phyloP scores from a whole-genome alignment of 2,113 vertebrate genomes.

The Anser brachyrhynchus region DNA sequence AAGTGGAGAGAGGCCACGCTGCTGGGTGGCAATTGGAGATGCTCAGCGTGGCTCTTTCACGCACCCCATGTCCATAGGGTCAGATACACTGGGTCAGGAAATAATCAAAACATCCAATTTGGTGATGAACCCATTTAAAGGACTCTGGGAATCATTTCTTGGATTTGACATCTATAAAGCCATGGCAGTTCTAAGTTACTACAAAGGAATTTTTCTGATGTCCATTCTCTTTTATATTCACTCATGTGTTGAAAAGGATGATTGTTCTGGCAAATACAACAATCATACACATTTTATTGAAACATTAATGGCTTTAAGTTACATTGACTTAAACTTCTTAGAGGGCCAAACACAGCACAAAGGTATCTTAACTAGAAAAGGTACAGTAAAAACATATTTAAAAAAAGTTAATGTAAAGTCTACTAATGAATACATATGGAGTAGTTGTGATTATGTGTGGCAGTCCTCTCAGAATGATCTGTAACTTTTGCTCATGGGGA shows the following conservation, averaged over 20 bases:
- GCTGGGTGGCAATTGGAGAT: not conserved
- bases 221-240: not conserved
- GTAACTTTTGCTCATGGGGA: not conserved
- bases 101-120: not conserved
- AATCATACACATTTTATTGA: not conserved
- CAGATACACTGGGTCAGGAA: not conserved
- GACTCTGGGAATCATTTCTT: not conserved
- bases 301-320: not conserved
- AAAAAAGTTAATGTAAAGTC: not conserved
- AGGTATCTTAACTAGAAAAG: not conserved
- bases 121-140: not conserved
- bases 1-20: not conserved
- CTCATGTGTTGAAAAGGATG: not conserved
- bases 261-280: not conserved
- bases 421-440: not conserved
- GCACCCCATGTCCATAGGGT: not conserved
- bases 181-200: not conserved
- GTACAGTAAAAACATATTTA: not conserved
- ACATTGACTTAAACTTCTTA: not conserved
- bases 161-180: not conserved
- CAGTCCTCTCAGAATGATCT: not conserved
- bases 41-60: not conserved
- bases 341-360: not conserved
- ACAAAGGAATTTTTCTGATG: slow-evolving; percentile 7
- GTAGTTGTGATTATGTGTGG: not conserved